A percentile compares a stretch with the other conserved stretches of the same genome.
Conservation (phyloP, 2,113 vertebrate genomes). For the human region GRCh38 chr3:131548001-131548500, state of each 20-base stretch:
- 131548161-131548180: neutral
- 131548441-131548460: neutral
- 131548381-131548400: neutral
- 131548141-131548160: neutral
- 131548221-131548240: neutral
- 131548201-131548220: neutral
- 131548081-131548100: neutral
- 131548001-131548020: neutral
- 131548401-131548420: neutral
- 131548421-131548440: neutral
- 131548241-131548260: neutral
- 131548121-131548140: neutral
- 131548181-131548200: neutral
- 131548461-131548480: neutral
- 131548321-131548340: neutral
- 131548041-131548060: neutral
- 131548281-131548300: neutral
- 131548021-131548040: neutral
- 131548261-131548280: neutral
- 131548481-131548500: neutral
- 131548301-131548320: neutral
- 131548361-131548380: neutral
- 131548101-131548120: neutral
- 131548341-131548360: neutral
- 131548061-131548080: neutral